Percentiles rank a stretch among this genome's conserved stretches.
Evolutionary conservation across 2,888 invertebrate genomes (phyloP).

Genomic region (Thumatha senex): DNA sequence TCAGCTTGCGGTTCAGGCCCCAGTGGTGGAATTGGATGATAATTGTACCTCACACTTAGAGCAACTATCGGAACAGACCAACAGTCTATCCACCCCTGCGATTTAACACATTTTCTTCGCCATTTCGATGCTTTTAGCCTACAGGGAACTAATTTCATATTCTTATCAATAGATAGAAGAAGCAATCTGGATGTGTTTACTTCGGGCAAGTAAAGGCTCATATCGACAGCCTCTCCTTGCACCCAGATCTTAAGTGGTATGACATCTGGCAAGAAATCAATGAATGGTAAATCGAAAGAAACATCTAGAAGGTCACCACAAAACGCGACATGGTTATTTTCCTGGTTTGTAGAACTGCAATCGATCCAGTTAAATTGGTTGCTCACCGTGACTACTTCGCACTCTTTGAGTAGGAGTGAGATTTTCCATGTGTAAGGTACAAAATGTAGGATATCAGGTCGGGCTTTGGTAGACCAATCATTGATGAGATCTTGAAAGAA

Average conservation of each 20-base stretch:
- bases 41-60: conserved; percentile 94
- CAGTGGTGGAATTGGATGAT: conserved; percentile 95
- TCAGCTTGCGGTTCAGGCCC: conserved; percentile 95
- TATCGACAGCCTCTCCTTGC: conserved; percentile 96
- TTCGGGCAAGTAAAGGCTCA: conserved; percentile 95
- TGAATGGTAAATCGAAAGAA: conserved; percentile 96
- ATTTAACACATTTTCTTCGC: conserved; percentile 90
- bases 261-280: conserved; percentile 95
- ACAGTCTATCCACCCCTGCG: conserved; percentile 96
- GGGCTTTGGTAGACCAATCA: conserved; percentile 97
- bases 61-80: conserved; percentile 98
- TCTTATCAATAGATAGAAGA: conserved; percentile 92
- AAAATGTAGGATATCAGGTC: conserved; percentile 96
- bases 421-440: conserved; percentile 99
- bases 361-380: conserved; percentile 99
- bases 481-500: conserved; percentile 98
- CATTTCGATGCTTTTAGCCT: conserved; percentile 86
- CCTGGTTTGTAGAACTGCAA: conserved; percentile 97
- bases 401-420: conserved; percentile 94
- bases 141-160: conserved; percentile 91
- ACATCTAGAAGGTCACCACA: conserved; percentile 97
- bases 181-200: conserved; percentile 94
- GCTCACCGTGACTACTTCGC: conserved; percentile 95
- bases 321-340: conserved; percentile 96
- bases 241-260: conserved; percentile 96